These are phyloP conservation scores for Ctenopoma multispine DNA, from an alignment of 2,797 vertebrate species.

Conservation along the genomic window DNA sequence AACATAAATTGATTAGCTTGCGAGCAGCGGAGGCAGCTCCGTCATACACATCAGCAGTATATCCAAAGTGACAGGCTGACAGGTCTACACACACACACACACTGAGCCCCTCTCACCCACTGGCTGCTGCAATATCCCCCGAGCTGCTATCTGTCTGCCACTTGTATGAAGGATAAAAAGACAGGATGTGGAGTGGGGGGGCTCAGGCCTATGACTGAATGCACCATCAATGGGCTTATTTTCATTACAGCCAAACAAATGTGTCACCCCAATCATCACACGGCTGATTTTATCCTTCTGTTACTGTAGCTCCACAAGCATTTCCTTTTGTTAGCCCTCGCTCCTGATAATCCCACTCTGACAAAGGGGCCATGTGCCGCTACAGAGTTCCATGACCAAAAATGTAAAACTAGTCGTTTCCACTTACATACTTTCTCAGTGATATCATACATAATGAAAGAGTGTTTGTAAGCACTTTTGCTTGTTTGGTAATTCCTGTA, in stretches of 20 bases:
- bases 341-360: conserved; percentile 90
- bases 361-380: conserved; percentile 82
- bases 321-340: conserved; percentile 91
- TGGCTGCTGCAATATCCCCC: conserved; percentile 74
- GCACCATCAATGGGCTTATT: conserved; percentile 83
- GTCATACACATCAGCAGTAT: conserved; percentile 75
- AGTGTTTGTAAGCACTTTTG: conserved; percentile 77
- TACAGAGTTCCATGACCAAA: conserved; percentile 78
- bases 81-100: conserved; percentile 56
- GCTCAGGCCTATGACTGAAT: conserved; percentile 73
- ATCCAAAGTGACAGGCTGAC: conserved; percentile 79
- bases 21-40: conserved; percentile 46
- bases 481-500: conserved; percentile 68
- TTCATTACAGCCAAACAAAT: conserved; percentile 88
- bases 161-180: conserved; percentile 83
- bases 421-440: conserved; percentile 82
- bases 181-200: conserved; percentile 80
- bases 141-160: conserved; percentile 80
- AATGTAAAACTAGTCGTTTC: conserved; percentile 83
- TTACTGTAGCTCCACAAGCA: conserved; percentile 89
- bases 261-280: conserved; percentile 91
- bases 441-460: conserved; percentile 82
- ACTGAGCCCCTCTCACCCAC: conserved; percentile 60
- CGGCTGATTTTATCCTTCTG: conserved; percentile 93
- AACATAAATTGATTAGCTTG: conserved; percentile 64